Conservation (phyloP, 2,888 invertebrate genomes). For the Plagodis dolabraria region DNA sequence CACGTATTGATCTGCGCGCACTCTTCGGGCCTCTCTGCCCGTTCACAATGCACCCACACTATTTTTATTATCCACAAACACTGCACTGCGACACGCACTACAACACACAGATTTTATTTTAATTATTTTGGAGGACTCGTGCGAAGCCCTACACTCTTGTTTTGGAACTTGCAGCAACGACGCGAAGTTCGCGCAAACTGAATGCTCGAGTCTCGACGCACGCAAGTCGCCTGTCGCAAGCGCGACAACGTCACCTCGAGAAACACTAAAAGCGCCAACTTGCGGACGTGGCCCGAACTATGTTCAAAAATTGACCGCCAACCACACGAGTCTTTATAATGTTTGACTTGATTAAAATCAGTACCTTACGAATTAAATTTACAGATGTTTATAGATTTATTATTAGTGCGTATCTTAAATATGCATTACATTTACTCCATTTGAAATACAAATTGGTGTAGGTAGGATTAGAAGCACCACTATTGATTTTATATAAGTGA, state of each 20-base stretch:
- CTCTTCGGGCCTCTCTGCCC: constrained; percentile 48
- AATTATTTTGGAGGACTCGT: constrained; percentile 48
- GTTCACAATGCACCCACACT: constrained; percentile 41
- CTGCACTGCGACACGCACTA: constrained; percentile 62
- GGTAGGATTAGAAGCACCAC: constrained; percentile 33
- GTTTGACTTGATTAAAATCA: constrained; percentile 10
- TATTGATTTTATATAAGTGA: constrained; percentile 76
- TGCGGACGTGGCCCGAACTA: constrained; percentile 42
- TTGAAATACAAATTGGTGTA: background rate
- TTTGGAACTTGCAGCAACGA: constrained; percentile 62
- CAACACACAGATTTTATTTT: constrained; percentile 29
- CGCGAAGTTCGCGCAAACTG: constrained; percentile 71
- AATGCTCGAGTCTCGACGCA: constrained; percentile 14
- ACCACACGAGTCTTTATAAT: constrained; percentile 33
- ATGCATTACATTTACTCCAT: constrained; percentile 9
- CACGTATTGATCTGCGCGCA: constrained; percentile 70
- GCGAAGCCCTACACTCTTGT: constrained; percentile 58
- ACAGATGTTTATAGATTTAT: background rate
- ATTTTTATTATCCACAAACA: constrained; percentile 44
- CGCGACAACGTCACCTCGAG: constrained; percentile 57
- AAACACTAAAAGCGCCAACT: constrained; percentile 48
- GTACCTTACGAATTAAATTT: constrained; percentile 3
- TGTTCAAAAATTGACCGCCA: constrained; percentile 71
- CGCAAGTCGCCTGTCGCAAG: constrained; percentile 47
- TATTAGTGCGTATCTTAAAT: constrained; percentile 5